These are phyloP conservation scores for Cacatua alba DNA, from an alignment of 2,113 vertebrate species.

Conservation along the genomic window DNA sequence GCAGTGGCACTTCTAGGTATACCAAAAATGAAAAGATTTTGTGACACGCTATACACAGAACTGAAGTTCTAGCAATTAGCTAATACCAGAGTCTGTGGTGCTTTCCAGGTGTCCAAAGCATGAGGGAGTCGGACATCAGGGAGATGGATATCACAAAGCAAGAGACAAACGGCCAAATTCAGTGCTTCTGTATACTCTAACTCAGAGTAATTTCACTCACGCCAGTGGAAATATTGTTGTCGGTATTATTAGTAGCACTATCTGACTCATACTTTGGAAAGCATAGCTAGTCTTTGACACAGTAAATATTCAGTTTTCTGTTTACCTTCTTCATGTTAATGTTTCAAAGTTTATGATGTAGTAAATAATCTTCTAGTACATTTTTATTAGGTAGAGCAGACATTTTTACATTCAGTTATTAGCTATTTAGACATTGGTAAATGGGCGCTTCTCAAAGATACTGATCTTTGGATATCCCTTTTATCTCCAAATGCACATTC, in stretches of 20 bases:
- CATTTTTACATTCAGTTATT: conserved; percentile 37
- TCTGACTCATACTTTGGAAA: conserved; percentile 12
- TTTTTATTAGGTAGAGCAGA: conserved; percentile 33
- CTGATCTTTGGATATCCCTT: conserved; percentile 2
- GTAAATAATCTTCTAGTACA: conserved; percentile 22
- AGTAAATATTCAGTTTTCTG: conserved; percentile 35
- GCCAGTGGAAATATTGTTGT: not conserved
- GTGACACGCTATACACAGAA: not conserved
- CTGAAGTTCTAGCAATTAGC: not conserved
- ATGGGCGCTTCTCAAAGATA: not conserved
- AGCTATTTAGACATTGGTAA: conserved; percentile 39
- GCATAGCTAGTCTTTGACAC: not conserved
- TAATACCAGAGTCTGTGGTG: not conserved
- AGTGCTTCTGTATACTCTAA: not conserved
- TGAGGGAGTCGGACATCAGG: not conserved
- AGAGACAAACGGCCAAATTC: not conserved
- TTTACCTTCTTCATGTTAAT: conserved; percentile 20
- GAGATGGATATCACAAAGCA: not conserved
- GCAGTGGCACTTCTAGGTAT: not conserved
- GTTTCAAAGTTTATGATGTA: not conserved
- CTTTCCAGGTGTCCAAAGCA: not conserved
- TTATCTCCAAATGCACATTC: not conserved
- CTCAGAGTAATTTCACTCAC: not conserved
- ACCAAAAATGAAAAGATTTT: not conserved
- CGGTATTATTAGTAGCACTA: conserved; percentile 1